phyloP scores from a whole-genome alignment of 2,113 vertebrate genomes.

The Ptychochromis oligacanthus region DNA sequence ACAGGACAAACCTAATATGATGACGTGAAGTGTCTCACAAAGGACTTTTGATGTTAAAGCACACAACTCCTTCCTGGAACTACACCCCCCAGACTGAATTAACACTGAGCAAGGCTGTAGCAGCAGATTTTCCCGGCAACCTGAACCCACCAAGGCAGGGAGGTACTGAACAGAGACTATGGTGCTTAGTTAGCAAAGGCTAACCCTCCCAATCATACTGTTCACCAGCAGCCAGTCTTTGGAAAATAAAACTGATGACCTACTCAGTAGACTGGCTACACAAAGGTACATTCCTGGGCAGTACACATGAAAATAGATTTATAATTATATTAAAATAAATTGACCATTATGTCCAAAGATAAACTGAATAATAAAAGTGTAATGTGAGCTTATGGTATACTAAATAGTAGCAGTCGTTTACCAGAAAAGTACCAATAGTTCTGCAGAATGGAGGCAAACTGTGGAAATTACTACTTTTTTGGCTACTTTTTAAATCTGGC shows the following conservation, averaged over 20 bases:
- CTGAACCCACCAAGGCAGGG: neutral
- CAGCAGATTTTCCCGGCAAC: neutral
- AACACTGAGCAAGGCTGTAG: neutral
- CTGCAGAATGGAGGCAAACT: neutral
- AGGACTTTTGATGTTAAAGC: no score
- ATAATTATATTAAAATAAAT: neutral
- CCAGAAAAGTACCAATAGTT: neutral
- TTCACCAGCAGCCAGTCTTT: no score
- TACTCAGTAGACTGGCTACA: neutral
- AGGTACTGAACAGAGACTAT: no score
- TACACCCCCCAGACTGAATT: neutral
- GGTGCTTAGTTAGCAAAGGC: no score
- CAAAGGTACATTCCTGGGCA: neutral
- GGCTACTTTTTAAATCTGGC: neutral
- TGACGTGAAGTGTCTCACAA: no score
- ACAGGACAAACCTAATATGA: no score
- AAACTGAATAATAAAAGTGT: neutral
- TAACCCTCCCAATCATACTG: no score
- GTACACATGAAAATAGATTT: neutral
- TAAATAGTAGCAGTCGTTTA: neutral
- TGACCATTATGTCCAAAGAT: neutral
- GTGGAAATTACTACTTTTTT: neutral
- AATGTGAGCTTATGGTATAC: neutral
- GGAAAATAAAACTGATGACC: neutral
- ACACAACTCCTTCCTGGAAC: neutral